A percentile compares a stretch with the other conserved stretches of the same genome.
Evolutionary conservation across 2,113 vertebrate genomes (phyloP).

Genomic region (Lasiurus borealis): DNA sequence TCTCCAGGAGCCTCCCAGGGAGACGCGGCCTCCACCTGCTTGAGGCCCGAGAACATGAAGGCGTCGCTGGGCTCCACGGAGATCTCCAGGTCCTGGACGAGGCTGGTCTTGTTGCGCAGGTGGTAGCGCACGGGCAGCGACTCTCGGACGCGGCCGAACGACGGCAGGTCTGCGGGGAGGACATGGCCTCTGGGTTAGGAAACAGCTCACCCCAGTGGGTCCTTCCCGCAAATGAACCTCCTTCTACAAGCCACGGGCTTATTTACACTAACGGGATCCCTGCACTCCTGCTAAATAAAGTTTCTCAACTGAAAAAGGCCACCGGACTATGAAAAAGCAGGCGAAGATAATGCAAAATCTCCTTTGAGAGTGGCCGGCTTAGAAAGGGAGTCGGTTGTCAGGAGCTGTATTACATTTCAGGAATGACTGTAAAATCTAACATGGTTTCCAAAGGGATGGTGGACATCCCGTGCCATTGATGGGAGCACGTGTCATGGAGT

Average conservation of each 20-base stretch:
- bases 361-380: neutral
- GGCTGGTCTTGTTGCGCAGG: slow-evolving; percentile 94
- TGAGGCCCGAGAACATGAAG: slow-evolving; percentile 99
- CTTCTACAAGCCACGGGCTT: neutral
- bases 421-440: neutral
- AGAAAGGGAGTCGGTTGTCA: neutral
- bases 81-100: slow-evolving; percentile 97
- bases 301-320: neutral
- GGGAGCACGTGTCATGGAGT: neutral
- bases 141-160: slow-evolving; percentile 96
- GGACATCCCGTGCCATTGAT: neutral
- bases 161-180: slow-evolving; percentile 91
- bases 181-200: neutral
- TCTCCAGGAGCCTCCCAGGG: neutral
- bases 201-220: neutral
- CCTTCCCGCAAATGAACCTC: neutral
- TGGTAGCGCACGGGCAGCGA: slow-evolving; percentile 95
- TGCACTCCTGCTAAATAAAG: neutral
- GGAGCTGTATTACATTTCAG: neutral
- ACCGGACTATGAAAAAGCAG: neutral
- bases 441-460: neutral
- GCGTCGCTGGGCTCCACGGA: slow-evolving; percentile 97
- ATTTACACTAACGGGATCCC: neutral
- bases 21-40: slow-evolving; percentile 90
- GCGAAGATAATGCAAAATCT: neutral